phyloP scores from a whole-genome alignment of 1,140 invertebrate species.

The Drosophila pachea region DNA sequence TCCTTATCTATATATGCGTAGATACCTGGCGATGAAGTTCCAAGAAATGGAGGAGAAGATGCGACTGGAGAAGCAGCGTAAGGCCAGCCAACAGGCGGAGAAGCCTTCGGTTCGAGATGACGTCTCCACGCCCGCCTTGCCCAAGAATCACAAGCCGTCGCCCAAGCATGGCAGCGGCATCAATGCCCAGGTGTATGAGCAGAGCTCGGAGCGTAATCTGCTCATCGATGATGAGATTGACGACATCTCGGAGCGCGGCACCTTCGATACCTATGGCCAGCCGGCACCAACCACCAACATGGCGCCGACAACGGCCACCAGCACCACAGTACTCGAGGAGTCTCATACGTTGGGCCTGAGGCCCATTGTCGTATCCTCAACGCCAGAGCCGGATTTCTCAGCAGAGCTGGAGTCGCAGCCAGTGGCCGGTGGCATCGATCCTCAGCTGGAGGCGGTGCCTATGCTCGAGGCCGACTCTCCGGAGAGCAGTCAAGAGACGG shows the following conservation, averaged over 20 bases:
- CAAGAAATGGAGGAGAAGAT: constrained; percentile 90
- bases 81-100: constrained; percentile 58
- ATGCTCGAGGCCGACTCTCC: constrained; percentile 27
- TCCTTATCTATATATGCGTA: constrained; percentile 50
- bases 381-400: constrained; percentile 45
- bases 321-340: constrained; percentile 30
- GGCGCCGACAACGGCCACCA: constrained; percentile 38
- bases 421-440: constrained; percentile 4
- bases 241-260: constrained; percentile 70
- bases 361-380: constrained; percentile 66
- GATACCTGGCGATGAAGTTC: constrained; percentile 89
- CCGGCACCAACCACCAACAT: constrained; percentile 55
- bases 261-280: constrained; percentile 59
- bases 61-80: constrained; percentile 78
- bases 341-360: constrained; percentile 47
- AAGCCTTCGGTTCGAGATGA: constrained; percentile 42
- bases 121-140: constrained; percentile 41
- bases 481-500: constrained; percentile 32
- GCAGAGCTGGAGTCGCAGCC: constrained; percentile 33
- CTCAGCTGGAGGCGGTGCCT: constrained; percentile 31
- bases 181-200: constrained; percentile 73
- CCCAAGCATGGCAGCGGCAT: constrained; percentile 63
- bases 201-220: constrained; percentile 73
- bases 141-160: constrained; percentile 56
- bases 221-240: constrained; percentile 74